A percentile compares a stretch with the other conserved stretches of the same genome.
phyloP scores from a whole-genome alignment of 1,140 invertebrate genomes.

The Lutraria rhynchaena region DNA sequence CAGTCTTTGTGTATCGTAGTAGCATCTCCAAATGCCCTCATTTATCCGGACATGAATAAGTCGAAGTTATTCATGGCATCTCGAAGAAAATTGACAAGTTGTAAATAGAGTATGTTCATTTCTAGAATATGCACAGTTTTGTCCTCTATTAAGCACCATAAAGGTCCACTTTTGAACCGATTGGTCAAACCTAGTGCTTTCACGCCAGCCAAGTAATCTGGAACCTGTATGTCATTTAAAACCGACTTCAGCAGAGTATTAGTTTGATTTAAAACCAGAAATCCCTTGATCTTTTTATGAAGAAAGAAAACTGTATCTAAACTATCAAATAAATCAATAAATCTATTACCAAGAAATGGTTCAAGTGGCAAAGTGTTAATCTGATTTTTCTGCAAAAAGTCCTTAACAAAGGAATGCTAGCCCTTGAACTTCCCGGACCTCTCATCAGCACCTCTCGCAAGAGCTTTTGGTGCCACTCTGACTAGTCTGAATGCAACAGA shows the following conservation, averaged over 20 bases:
- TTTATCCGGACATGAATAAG: slow-evolving; percentile 21
- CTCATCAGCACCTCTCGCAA: slow-evolving; percentile 24
- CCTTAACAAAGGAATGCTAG: slow-evolving; percentile 4
- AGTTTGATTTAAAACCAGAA: slow-evolving; percentile 11
- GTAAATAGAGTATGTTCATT: slow-evolving; percentile 30
- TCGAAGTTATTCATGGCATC: slow-evolving; percentile 15
- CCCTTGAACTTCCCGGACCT: slow-evolving; percentile 31
- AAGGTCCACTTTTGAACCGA: slow-evolving; percentile 14
- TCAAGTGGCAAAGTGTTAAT: slow-evolving; percentile 1
- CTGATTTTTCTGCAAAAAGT: slow-evolving; percentile 18
- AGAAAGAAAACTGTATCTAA: slow-evolving; percentile 25
- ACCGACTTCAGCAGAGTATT: slow-evolving; percentile 37
- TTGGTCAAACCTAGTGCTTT: slow-evolving; percentile 32
- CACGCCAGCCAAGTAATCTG: slow-evolving; percentile 5
- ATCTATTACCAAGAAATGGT: slow-evolving; percentile 23
- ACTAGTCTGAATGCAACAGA: slow-evolving; percentile 46
- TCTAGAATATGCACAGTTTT: slow-evolving; percentile 35
- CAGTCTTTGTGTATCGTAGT: slow-evolving; percentile 18
- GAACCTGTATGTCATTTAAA: slow-evolving; percentile 26
- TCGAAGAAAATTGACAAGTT: slow-evolving; percentile 32
- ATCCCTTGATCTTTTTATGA: slow-evolving; percentile 7
- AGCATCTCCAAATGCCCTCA: slow-evolving; percentile 4
- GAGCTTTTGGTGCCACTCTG: slow-evolving; percentile 43
- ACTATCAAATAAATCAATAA: slow-evolving; percentile 52
- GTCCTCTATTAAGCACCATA: slow-evolving; percentile 46